Evolutionary conservation across 2,113 vertebrate species (phyloP), one percentile per base, ranked within the genome.

Genomic region (Glaucomys volans): DNA sequence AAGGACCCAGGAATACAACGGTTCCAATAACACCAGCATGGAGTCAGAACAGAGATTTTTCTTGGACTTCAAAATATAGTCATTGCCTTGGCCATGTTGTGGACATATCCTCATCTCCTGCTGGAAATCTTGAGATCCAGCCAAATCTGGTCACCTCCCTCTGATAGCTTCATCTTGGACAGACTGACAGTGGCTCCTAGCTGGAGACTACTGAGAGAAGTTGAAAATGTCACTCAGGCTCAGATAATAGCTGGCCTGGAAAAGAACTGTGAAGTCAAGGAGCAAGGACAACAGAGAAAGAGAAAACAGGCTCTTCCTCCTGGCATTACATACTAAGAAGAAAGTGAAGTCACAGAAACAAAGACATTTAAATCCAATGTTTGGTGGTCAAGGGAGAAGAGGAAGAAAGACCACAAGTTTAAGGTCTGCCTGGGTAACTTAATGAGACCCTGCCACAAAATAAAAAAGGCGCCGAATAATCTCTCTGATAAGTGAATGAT

Each of bases 171-270:
- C 81, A 75, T 54, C 92, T 47, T 79, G 52, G 40, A 67, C 79
- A 97, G 71, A 74, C 57, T 77, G 81, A 95, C 30, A 89, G n/a
- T 79, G 64, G 69, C 37, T 96, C 84, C 84, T 54, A 54, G 26
- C 74, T 59, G 72, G 35, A 88, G 75, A 87, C 26, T 54, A 88
- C 20, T 76, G 37, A 54, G 37, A 44, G 59, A 8, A 77, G 52
- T 62, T 44, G 26, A 32, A 75, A 90, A 69, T 75, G 64, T 82
- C 71, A 90, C 82, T 88, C 64, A 81, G 62, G 77, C 24, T 72
- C 66, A 84, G 32, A 81, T 50, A 42, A n/a, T 40, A 75, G 42
- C 42, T 22, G 37, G 28, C 30, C 52, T 69, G 16, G 59, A 85
- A 20, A 59, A 47, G 26, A 59, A 42, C 44, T 81, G 22, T 16